These are phyloP conservation scores for Plebejus melissa DNA, from an alignment of 2,888 invertebrate genomes.

Conservation along the genomic window DNA sequence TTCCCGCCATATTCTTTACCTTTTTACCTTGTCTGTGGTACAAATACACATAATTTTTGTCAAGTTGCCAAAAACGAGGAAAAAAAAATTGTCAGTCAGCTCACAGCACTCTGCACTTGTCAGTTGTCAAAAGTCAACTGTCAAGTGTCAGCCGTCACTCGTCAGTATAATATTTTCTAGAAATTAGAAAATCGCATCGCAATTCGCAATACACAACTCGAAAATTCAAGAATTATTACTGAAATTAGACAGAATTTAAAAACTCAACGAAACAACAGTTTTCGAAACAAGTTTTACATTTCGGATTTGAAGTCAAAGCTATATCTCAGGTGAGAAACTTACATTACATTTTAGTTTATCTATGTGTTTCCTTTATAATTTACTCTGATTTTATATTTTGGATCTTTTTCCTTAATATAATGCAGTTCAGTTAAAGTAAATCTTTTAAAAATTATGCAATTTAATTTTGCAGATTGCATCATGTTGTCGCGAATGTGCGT, in stretches of 20 bases:
- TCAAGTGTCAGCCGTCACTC: too few species aligned
- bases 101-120: too few species aligned
- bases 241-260: background rate
- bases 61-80: too few species aligned
- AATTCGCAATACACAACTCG: background rate
- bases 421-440: background rate
- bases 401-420: background rate
- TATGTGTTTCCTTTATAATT: background rate
- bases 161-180: background rate
- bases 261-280: background rate
- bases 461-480: slow-evolving; percentile 47
- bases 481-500: slow-evolving; percentile 75
- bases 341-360: background rate
- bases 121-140: too few species aligned
- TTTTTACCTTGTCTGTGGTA: too few species aligned
- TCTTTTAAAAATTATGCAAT: slow-evolving; percentile 28
- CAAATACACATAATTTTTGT: too few species aligned
- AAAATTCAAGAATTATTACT: background rate
- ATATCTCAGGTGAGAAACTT: background rate
- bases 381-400: background rate
- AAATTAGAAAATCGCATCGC: background rate
- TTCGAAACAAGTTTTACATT: background rate
- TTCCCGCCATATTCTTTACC: too few species aligned
- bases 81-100: too few species aligned
- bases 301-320: too few species aligned